Evolutionary conservation across 2,113 vertebrate genomes (phyloP), one percentile per base, ranked within the genome.

Genomic region (Muntiacus muntjak): DNA sequence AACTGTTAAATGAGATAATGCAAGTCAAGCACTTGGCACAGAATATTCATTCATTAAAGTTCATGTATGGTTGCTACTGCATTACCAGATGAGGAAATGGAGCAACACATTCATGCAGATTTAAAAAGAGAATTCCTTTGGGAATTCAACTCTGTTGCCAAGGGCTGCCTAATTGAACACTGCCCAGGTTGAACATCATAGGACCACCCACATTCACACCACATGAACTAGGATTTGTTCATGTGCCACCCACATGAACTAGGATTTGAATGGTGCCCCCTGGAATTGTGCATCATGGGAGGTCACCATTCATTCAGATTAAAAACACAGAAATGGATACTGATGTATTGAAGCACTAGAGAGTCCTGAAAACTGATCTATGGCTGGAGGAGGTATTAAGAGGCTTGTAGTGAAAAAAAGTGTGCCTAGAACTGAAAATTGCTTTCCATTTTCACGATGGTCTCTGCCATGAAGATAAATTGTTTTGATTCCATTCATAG

Each of bases 101-200:
- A 54, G 3, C 3, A 83, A 58, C 3, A 11, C 3, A 43, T 45
- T 47, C 5, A 26, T 36, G 7, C 3, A 50, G 17, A 78, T 43
- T 78, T 67, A 14, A 47, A 92, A 94, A 81, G 13, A 84, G 87
- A 67, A 55, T 16, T 30, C 12, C 28, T 28, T 11, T 55, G n/a
- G 67, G 43, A 21, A 33, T 83, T 81, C 45, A 23, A 8, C 13
- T 57, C 30, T 81, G 2, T 58, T 10, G 76, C 3, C 4, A 21
- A 47, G 84, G 43, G 71, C 54, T 15, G 0, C 33, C 14, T 52
- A 13, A 11, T 15, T 47, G 43, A 91, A 78, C 23, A 10, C 15
- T n/a, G 0, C 36, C 47, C 5, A 19, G 1, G 40, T 5, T n/a
- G 57, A 40, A 43, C 4, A 28, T 19, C 1, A 0, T 14, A 14